phyloP scores from a whole-genome alignment of 2,797 vertebrate genomes.

The Carcharodon carcharias region DNA sequence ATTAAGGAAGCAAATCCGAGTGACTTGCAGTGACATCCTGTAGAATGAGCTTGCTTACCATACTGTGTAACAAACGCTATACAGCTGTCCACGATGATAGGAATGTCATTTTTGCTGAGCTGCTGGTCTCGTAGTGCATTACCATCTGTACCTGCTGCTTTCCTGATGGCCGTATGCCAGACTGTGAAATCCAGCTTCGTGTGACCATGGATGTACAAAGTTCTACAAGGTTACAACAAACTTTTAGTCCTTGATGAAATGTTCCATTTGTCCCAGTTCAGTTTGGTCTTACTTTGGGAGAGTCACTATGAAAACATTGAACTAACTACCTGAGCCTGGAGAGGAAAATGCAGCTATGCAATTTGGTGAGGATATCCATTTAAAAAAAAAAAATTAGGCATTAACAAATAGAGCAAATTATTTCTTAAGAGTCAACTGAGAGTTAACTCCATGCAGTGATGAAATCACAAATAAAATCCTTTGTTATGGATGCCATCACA shows the following conservation, averaged over 20 bases:
- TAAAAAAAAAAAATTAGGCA: not conserved
- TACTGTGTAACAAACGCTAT: conserved; percentile 95
- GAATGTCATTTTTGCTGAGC: conserved; percentile 87
- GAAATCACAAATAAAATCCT: not conserved
- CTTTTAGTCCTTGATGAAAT: conserved; percentile 21
- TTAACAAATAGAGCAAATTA: not conserved
- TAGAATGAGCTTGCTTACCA: conserved; percentile 61
- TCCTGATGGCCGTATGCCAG: conserved; percentile 83
- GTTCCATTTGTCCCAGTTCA: not conserved
- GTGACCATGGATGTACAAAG: conserved; percentile 83
- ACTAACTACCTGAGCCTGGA: not conserved
- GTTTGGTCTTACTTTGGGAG: not conserved
- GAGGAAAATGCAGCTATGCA: not conserved
- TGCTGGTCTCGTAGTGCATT: conserved; percentile 84
- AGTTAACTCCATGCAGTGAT: not conserved
- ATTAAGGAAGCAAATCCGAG: conserved; percentile 18
- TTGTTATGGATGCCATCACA: not conserved
- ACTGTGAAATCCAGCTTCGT: conserved; percentile 79
- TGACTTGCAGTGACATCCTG: conserved; percentile 11
- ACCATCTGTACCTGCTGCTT: conserved; percentile 84
- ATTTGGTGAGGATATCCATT: too few relatives aligned
- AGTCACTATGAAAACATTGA: too few relatives aligned
- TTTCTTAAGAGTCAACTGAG: not conserved
- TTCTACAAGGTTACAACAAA: conserved; percentile 58
- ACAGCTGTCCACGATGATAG: conserved; percentile 92